Evolutionary conservation across 2,113 vertebrate genomes (phyloP), one percentile per base, ranked within the genome.

Genomic region (Taurulus bubalis): DNA sequence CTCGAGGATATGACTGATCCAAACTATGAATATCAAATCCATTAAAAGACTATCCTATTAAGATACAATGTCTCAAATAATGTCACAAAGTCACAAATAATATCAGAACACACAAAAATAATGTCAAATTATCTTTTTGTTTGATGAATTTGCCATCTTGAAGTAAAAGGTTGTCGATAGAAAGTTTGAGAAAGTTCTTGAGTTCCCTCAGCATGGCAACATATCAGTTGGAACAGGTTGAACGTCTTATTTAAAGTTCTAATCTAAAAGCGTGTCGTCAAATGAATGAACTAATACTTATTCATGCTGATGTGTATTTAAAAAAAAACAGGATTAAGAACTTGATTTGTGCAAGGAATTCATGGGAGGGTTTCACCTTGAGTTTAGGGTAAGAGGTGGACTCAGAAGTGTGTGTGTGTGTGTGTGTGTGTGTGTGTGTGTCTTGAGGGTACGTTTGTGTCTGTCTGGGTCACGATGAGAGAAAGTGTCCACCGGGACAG

Each of bases 381-480:
- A 70, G 65, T 85, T n/a, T 6, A 63, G 56, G 60, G 26, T 64
- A 24, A 38, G 49, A 70, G 75, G 67, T 69, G 72, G 71, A 26
- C 64, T 84, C 12, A 71, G 40, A 2, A 3, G 83, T 76, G 28
- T 70, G 71, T 47, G 18, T 51, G 47, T 45, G 74, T 55, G 49
- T 51, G 47, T 51, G 47, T 51, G 49, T 56, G 72, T 71, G 30
- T 45, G 74, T 55, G 1, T 42, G 40, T 40, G 76, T 59, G 81
- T 84, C 79, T 78, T 80, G 0, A 72, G 77, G 77, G 76, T 87
- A 34, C 6, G 22, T 49, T 32, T 66, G 67, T 77, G 86, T 91
- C 79, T 63, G 78, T 82, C 64, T 59, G 67, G 79, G 87, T 93
- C 81, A 85, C 0, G 74, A 90, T 74, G 88, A 86, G 85, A 85